Conservation (phyloP, 1,140 invertebrate genomes). For the Hylyphantes graminicola region DNA sequence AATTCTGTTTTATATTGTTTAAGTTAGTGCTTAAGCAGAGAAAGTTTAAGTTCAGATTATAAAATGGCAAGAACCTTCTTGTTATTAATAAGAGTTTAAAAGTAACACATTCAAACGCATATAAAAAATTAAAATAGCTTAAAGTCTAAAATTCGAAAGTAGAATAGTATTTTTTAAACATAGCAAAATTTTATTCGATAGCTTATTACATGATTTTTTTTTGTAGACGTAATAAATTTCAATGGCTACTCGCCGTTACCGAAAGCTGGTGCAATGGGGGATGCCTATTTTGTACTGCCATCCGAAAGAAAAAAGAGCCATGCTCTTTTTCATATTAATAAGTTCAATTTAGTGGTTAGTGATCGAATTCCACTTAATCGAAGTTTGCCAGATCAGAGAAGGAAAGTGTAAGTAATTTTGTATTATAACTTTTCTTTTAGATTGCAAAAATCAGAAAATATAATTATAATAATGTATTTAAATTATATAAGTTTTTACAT, state of each 20-base stretch:
- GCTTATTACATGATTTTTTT: neutral
- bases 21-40: too few species aligned
- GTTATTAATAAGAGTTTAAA: too few species aligned
- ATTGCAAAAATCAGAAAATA: neutral
- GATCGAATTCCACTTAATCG: constrained; percentile 92
- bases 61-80: too few species aligned
- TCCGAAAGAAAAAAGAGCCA: constrained; percentile 81
- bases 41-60: too few species aligned
- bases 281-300: constrained; percentile 81
- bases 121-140: too few species aligned
- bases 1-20: too few species aligned
- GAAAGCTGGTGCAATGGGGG: constrained; percentile 81
- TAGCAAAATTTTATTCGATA: neutral
- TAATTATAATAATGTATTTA: neutral
- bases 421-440: neutral
- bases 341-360: constrained; percentile 90
- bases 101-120: too few species aligned
- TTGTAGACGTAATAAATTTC: constrained; percentile 80
- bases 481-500: neutral
- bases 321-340: constrained; percentile 85
- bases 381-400: constrained; percentile 88
- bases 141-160: neutral
- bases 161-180: neutral
- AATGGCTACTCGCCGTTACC: constrained; percentile 83
- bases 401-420: constrained; percentile 72